These are phyloP conservation scores for Zosterops hypoxanthus DNA, from an alignment of 2,113 vertebrate genomes.

Conservation along the genomic window DNA sequence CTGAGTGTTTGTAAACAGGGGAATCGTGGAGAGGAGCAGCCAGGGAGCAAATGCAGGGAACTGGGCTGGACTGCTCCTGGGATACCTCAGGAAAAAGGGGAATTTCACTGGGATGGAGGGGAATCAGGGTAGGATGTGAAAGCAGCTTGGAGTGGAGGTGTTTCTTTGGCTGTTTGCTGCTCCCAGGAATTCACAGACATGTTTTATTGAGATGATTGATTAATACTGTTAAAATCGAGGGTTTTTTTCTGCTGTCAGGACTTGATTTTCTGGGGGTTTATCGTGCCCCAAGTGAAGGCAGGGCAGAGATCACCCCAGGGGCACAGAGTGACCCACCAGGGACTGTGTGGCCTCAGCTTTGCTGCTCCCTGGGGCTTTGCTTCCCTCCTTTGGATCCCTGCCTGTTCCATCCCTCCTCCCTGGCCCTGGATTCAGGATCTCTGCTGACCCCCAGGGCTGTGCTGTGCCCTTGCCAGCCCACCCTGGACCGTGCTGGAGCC, in stretches of 20 bases:
- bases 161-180: not conserved
- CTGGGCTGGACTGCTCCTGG: not conserved
- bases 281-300: accelerated
- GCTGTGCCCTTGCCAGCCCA: too few relatives aligned
- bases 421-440: too few relatives aligned
- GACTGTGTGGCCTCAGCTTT: not conserved
- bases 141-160: not conserved
- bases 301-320: not conserved
- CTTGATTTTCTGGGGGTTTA: accelerated
- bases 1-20: constrained; percentile 6
- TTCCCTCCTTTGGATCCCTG: too few relatives aligned
- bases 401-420: too few relatives aligned
- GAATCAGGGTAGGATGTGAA: not conserved
- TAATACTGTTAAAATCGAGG: accelerated
- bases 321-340: accelerated
- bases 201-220: not conserved
- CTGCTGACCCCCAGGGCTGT: too few relatives aligned
- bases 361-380: not conserved
- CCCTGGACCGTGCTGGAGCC: too few relatives aligned
- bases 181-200: not conserved
- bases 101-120: not conserved
- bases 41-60: not conserved
- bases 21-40: not conserved
- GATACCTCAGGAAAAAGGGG: not conserved
- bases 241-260: not conserved